Evolutionary conservation across 2,888 invertebrate genomes (phyloP), one percentile per base, ranked within the genome.

Genomic region (Eueremaeus valkanovi): DNA sequence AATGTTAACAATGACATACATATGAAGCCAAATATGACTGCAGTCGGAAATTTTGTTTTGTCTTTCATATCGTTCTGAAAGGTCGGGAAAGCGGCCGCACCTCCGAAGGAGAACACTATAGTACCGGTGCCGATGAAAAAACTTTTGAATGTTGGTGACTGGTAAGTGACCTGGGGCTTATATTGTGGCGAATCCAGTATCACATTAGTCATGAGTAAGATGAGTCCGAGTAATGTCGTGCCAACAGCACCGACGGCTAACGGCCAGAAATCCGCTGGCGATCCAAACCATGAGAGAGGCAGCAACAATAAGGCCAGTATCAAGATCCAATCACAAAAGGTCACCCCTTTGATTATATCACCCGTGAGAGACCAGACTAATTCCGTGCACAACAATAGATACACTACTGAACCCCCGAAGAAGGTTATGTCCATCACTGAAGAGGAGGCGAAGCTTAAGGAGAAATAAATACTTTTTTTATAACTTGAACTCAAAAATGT

Each of bases 21-120:
- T 33, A 84, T 76, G 82, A 92, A 92, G 11, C 90, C 91, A 16
- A 87, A 85, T 1, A 90, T 80, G 0, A 93, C 88, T 0, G 92
- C 91, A 80, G 86, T 85, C 79, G 89, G 87, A 78, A 95, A 89
- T 80, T 90, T 88, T 1, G 86, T 84, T 78, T 91, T 90, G 78
- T 90, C 87, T 78, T 87, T 88, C 95, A 95, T 95, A 83, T 95
- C 95, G 78, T 93, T 91, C 85, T 95, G 95, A 72, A 95, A 89
- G 0, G 94, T 95, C 78, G 95, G 87, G 81, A 95, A 87, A 81
- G 89, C 88, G 31, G 33, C 33, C 21, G 63, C 73, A 27, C 73
- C 73, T 63, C 1, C 90, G 81, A 89, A 90, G 0, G 90, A 87
- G 81, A 90, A 90, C 82, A 89, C 84, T 75, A 90, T 87, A 9